phyloP scores from a whole-genome alignment of 23 tunicate genomes.

The Halocynthia roretzi region DNA sequence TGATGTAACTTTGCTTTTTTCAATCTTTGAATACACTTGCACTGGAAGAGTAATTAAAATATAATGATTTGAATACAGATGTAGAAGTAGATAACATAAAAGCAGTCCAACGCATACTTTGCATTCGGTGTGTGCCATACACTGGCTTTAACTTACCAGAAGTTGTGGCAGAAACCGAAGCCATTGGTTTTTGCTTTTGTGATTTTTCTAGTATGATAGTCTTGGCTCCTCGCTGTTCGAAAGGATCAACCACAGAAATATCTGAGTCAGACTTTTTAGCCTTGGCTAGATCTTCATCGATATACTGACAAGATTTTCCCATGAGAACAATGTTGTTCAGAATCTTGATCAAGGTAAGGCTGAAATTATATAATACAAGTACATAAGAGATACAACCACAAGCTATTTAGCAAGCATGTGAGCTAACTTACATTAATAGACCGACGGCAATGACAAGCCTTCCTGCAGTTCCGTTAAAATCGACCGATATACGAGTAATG shows the following conservation, averaged over 20 bases:
- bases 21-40: too few species aligned
- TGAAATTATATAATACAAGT: neutral
- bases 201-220: slow-evolving; percentile 48
- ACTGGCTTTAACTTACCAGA: neutral
- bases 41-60: neutral
- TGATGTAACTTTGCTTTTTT: too few species aligned
- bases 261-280: slow-evolving; percentile 23
- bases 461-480: slow-evolving; percentile 65
- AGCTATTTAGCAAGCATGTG: neutral
- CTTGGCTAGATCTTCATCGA: slow-evolving; percentile 50
- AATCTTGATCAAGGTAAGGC: slow-evolving; percentile 57
- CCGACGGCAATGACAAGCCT: slow-evolving; percentile 44
- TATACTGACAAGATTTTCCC: slow-evolving; percentile 66
- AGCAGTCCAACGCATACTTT: neutral
- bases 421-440: slow-evolving; percentile 41
- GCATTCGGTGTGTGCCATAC: neutral
- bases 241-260: slow-evolving; percentile 79
- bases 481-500: slow-evolving; percentile 73
- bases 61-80: neutral
- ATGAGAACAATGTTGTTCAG: slow-evolving; percentile 74
- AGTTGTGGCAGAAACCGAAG: slow-evolving; percentile 6
- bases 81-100: neutral
- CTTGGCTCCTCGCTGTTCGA: slow-evolving; percentile 86
- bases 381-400: neutral
- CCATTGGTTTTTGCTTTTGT: slow-evolving; percentile 7